Evolutionary conservation across 2,888 invertebrate species (phyloP).

Genomic region (Drosophila rellima): DNA sequence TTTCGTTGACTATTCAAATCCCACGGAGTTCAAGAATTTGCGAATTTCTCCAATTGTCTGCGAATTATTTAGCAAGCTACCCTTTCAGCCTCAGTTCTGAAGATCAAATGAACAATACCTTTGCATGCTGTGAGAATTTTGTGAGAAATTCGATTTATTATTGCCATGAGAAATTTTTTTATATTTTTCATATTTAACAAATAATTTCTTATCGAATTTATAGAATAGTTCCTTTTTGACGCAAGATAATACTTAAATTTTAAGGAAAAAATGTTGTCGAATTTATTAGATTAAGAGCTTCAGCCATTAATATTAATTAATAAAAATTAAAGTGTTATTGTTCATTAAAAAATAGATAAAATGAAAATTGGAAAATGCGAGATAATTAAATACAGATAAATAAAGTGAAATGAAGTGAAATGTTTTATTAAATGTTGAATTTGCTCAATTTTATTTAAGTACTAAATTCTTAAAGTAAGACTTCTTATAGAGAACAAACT

Average conservation of each 20-base stretch:
- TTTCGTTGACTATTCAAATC: slow-evolving; percentile 43
- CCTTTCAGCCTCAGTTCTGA: slow-evolving; percentile 43
- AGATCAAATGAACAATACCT: slow-evolving; percentile 11
- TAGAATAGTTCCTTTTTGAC: background rate
- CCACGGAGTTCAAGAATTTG: slow-evolving; percentile 45
- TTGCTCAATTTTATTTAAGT: background rate
- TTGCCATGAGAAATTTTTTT: background rate
- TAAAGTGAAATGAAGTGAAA: background rate
- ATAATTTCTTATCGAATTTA: background rate
- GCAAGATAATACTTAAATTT: no score
- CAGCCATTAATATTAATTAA: no score
- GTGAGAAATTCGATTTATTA: background rate
- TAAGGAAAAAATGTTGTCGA: background rate
- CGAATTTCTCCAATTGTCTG: slow-evolving; percentile 33
- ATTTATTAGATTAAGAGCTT: background rate
- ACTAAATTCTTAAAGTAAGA: background rate
- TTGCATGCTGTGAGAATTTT: slow-evolving; percentile 44
- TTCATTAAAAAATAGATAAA: background rate
- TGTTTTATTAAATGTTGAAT: background rate
- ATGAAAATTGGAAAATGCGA: background rate
- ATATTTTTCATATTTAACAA: background rate
- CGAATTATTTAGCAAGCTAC: slow-evolving; percentile 43
- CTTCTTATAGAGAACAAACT: background rate
- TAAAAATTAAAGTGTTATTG: no score
- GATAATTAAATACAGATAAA: background rate